Evolutionary conservation across 2,113 vertebrate genomes (phyloP), one percentile per base, ranked within the genome.

Genomic region (Turnix velox): DNA sequence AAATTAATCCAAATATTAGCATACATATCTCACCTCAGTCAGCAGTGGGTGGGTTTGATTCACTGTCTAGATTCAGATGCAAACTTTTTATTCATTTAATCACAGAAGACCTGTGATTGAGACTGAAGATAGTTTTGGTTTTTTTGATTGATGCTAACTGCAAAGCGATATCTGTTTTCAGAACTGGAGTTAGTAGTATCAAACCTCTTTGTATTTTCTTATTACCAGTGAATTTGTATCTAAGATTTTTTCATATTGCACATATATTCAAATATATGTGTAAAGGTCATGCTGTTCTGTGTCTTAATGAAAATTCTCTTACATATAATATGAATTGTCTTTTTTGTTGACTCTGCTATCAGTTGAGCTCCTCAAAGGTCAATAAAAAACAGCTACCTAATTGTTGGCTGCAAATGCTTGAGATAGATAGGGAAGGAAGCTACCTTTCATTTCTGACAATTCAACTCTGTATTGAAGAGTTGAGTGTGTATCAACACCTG

Each of bases 201-300:
- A 39, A 42, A 59, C 14, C 3, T 77, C n/a, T 84, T 9, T 4
- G 3, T 43, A 7, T 74, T 90, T 94, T 73, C 66, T 79, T 27
- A 31, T 68, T 35, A 40, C 14, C 15, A 40, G 5, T 57, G 33
- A 51, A 68, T 62, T 75, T 23, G 27, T 75, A 71, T 7, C 30
- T 65, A 46, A 67, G 10, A 1, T 46, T 74, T 42, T 66, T 61
- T 54, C 16, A 7, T 58, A 19, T 31, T 49, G 22, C 2, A 0
- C 14, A 31, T 87, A 80, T 42, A 73, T 91, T 87, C 27, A 76
- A 39, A n/a, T 82, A n/a, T n/a, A n/a, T n/a, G n/a, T n/a, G n/a
- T n/a, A 51, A 71, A 52, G 17, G 31, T 67, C 33, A 5, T 33
- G 9, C 45, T 71, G 8, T 6, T 58, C 35, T 71, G 52, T 77